Base-by-base conservation (phyloP, 2,888 invertebrate species). In the Drosophila lacicola region DNA sequence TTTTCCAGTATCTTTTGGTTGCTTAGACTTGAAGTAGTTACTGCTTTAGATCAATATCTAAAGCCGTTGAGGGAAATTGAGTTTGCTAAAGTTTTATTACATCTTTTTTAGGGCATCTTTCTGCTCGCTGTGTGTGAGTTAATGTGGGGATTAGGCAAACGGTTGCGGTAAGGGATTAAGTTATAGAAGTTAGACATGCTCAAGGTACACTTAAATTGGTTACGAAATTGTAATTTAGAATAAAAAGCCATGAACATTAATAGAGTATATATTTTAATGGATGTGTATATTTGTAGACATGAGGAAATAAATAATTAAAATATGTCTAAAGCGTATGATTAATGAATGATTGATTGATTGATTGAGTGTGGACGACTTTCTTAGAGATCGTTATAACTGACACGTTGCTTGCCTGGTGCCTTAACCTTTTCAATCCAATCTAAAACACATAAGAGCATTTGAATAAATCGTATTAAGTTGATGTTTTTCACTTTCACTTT, bases 21-120 rank as follows among this genome's bases (percentile, higher is more conserved):
- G 71, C 58, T 74, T 65, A 60, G 54, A 44, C 55, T 60, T 55
- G 37, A 53, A 57, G 60, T 50, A 71, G 66, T 76, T 58, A 70
- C 50, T 19, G 36, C 53, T 44, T 19, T 33, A 71, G 77, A 74
- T 77, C 58, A 51, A 77, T 71, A 74, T 67, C 72, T 66, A 55
- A 70, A 71, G 56, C 61, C 61, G 44, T 62, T 42, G 72, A 61
- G 77, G 71, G 66, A 66, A 74, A 71, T 74, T 74, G 72, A 71
- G 72, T 71, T 76, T 71, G 54, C 34, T 21, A 54, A 75, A 75
- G 63, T 73, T 75, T 72, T 72, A 77, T 72, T 63, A 41, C 62
- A 55, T 76, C 46, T 41, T 42, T 60, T 65, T 74, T 41, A 42
- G 56, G 19, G 19, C 33, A 51, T 47, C 54, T 58, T 42, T 47